Conservation (phyloP, 1,140 invertebrate genomes). For the Drosophila carrolli region DNA sequence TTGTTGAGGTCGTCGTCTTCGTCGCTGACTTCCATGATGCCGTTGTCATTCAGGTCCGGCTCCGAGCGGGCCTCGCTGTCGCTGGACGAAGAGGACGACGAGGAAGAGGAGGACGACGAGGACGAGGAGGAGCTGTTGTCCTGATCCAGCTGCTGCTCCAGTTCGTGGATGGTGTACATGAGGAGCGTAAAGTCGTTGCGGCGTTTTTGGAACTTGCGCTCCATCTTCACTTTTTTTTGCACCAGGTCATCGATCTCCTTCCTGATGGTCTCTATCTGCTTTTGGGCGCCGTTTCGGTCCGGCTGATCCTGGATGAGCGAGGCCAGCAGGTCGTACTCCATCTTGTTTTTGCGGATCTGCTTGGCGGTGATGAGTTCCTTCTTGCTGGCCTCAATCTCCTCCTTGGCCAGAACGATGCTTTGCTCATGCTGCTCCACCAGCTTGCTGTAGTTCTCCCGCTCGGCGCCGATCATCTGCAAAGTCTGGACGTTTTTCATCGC, state of each 20-base stretch:
- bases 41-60: conserved; percentile 52
- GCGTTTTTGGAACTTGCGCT: conserved; percentile 91
- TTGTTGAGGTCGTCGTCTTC: conserved; percentile 69
- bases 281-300: conserved; percentile 92
- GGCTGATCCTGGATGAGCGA: conserved; percentile 96
- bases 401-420: conserved; percentile 90
- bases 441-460: conserved; percentile 93
- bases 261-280: conserved; percentile 90
- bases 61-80: conserved; percentile 44
- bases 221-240: conserved; percentile 89
- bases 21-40: conserved; percentile 77
- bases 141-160: conserved; percentile 90
- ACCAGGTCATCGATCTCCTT: conserved; percentile 89
- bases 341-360: conserved; percentile 93
- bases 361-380: conserved; percentile 91
- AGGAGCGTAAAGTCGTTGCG: conserved; percentile 95
- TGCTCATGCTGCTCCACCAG: conserved; percentile 91
- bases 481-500: conserved; percentile 93
- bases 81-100: conserved; percentile 39
- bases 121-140: conserved; percentile 84
- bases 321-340: conserved; percentile 96
- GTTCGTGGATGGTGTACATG: conserved; percentile 91
- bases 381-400: conserved; percentile 91
- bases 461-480: conserved; percentile 92
- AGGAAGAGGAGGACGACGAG: conserved; percentile 45